Evolutionary conservation across 1,140 invertebrate species (phyloP).

Genomic region (Leucophenga varia): DNA sequence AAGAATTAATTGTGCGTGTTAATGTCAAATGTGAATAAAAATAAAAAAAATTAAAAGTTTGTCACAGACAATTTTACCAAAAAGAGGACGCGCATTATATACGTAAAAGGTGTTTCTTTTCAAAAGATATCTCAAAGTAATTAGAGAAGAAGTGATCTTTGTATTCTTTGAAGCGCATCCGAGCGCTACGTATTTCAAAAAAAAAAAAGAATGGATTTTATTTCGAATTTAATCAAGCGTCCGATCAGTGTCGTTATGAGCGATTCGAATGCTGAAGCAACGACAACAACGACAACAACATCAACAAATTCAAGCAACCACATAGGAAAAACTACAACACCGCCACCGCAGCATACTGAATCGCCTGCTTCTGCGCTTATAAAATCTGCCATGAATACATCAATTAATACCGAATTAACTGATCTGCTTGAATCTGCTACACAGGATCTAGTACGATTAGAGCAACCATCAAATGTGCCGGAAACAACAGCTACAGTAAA

Average conservation of each 20-base stretch:
- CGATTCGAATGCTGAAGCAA: constrained; percentile 1
- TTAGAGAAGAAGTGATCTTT: too few species aligned
- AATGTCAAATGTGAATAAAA: constrained; percentile 25
- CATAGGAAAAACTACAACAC: neutral
- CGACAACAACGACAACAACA: neutral
- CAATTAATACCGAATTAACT: constrained; percentile 13
- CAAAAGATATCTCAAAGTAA: too few species aligned
- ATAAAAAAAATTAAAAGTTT: constrained; percentile 3
- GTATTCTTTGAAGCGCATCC: constrained; percentile 2
- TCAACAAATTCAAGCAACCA: too few species aligned
- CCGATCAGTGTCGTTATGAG: constrained; percentile 29
- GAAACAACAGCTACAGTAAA: too few species aligned
- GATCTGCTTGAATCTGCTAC: constrained; percentile 24
- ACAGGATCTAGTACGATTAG: constrained; percentile 22
- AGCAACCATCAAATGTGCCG: constrained; percentile 9
- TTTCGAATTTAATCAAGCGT: constrained; percentile 43
- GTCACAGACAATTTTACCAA: too few species aligned
- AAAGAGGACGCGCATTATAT: too few species aligned
- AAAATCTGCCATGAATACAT: constrained; percentile 9
- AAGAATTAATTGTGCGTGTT: too few species aligned
- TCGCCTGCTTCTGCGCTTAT: neutral
- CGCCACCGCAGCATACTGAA: neutral
- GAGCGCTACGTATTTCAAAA: constrained; percentile 3
- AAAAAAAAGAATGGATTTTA: constrained; percentile 35
- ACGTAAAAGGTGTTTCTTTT: too few species aligned